Evolutionary conservation across 2,888 invertebrate genomes (phyloP).

Genomic region (Herminia tarsipennalis): DNA sequence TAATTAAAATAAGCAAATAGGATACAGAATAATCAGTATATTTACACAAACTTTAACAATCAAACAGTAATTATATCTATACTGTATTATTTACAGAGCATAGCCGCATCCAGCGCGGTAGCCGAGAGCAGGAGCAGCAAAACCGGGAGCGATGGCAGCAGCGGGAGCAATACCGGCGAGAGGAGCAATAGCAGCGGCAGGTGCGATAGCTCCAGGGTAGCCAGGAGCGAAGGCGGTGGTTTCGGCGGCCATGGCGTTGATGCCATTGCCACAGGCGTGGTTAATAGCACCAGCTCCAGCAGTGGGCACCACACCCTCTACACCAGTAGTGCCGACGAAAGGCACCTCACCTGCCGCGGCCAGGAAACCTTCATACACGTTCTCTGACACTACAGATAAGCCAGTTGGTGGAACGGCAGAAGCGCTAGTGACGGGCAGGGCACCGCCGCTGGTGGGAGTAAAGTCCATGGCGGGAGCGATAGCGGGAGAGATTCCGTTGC

Average conservation of each 20-base stretch:
- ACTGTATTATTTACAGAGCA: neutral
- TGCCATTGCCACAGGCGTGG: constrained; percentile 45
- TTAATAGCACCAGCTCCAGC: constrained; percentile 43
- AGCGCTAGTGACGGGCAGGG: constrained; percentile 39
- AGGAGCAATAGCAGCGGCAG: neutral
- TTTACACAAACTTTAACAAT: too few species aligned
- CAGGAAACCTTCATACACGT: constrained; percentile 43
- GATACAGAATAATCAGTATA: too few species aligned
- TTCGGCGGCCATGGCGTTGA: constrained; percentile 10
- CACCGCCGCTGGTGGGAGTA: constrained; percentile 41
- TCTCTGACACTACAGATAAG: constrained; percentile 50
- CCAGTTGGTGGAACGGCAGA: constrained; percentile 44
- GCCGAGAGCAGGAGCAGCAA: constrained; percentile 3
- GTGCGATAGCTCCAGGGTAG: neutral
- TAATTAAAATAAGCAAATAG: too few species aligned
- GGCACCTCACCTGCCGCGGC: constrained; percentile 48
- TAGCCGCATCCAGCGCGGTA: neutral
- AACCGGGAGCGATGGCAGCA: neutral
- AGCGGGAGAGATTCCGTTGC: too few species aligned
- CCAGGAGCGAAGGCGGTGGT: neutral
- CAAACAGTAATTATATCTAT: too few species aligned
- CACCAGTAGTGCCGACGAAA: constrained; percentile 46
- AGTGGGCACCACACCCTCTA: constrained; percentile 47
- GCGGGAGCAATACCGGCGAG: neutral
- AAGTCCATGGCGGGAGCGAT: constrained; percentile 4